phyloP scores from a whole-genome alignment of 2,113 vertebrate genomes.

The Leucoraja erinaceus region DNA sequence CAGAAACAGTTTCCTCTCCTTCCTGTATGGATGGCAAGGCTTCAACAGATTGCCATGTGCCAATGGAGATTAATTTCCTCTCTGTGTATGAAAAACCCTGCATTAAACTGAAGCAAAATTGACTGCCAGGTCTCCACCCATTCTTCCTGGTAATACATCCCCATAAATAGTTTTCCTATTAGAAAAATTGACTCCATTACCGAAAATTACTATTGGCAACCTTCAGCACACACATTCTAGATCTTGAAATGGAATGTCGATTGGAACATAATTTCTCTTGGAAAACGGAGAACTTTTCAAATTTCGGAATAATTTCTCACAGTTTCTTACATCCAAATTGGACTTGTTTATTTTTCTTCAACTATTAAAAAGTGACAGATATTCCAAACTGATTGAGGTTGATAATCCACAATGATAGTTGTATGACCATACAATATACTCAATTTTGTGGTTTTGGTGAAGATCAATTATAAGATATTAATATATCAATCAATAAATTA shows the following conservation, averaged over 20 bases:
- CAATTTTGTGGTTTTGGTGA: not conserved
- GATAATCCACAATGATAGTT: not conserved
- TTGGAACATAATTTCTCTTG: not conserved
- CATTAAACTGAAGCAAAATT: not conserved
- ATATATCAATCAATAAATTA: not conserved
- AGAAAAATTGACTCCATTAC: not conserved
- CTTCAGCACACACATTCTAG: not conserved
- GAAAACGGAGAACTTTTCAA: too few relatives aligned
- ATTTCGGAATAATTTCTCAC: not conserved
- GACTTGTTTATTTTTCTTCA: not conserved
- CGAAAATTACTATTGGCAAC: not conserved
- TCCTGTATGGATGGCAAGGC: not conserved
- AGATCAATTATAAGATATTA: not conserved
- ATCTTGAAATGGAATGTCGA: not conserved
- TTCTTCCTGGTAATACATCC: not conserved
- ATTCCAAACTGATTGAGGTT: not conserved
- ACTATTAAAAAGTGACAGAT: not conserved
- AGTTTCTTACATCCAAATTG: not conserved
- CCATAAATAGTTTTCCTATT: not conserved
- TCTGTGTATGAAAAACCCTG: not conserved
- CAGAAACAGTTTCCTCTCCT: not conserved
- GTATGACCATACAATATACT: not conserved
- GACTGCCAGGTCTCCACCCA: not conserved
- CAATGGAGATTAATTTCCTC: not conserved
- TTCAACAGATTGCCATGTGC: not conserved